Evolutionary conservation across 2,888 invertebrate genomes (phyloP).

Genomic region (Horisme vitalbata): DNA sequence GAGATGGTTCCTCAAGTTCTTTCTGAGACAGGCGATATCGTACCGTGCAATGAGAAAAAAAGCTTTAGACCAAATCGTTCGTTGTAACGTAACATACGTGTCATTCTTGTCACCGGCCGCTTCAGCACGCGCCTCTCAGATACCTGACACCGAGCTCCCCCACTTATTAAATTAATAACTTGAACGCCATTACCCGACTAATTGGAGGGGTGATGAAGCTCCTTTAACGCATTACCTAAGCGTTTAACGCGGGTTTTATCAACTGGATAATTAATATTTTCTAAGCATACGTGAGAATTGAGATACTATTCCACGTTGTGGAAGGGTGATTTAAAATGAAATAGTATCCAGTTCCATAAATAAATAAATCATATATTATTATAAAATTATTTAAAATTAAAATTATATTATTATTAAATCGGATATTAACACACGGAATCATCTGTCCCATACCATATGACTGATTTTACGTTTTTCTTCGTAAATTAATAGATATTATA

Average conservation of each 20-base stretch:
- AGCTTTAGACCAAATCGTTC: too few species aligned
- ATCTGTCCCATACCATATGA: too few species aligned
- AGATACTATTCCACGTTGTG: slow-evolving; percentile 1
- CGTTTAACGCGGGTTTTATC: slow-evolving; percentile 76
- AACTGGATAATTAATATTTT: slow-evolving; percentile 73
- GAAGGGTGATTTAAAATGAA: slow-evolving; percentile 1
- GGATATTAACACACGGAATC: too few species aligned
- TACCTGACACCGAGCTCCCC: slow-evolving; percentile 49
- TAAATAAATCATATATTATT: too few species aligned
- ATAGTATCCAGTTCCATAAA: neutral
- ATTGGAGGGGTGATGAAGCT: slow-evolving; percentile 79
- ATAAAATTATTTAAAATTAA: too few species aligned
- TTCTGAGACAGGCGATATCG: too few species aligned
- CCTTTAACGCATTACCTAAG: slow-evolving; percentile 75
- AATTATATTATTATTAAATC: too few species aligned
- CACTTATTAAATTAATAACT: slow-evolving; percentile 82
- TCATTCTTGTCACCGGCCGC: slow-evolving; percentile 7
- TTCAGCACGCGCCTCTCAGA: slow-evolving; percentile 24
- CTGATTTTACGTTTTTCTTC: too few species aligned
- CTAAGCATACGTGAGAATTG: slow-evolving; percentile 29
- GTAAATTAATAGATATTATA: too few species aligned
- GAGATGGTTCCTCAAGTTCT: too few species aligned
- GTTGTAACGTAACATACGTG: slow-evolving; percentile 7
- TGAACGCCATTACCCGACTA: slow-evolving; percentile 77
- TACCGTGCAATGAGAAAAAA: neutral